phyloP scores from a whole-genome alignment of 2,888 invertebrate genomes.

The Eupeodes luniger region DNA sequence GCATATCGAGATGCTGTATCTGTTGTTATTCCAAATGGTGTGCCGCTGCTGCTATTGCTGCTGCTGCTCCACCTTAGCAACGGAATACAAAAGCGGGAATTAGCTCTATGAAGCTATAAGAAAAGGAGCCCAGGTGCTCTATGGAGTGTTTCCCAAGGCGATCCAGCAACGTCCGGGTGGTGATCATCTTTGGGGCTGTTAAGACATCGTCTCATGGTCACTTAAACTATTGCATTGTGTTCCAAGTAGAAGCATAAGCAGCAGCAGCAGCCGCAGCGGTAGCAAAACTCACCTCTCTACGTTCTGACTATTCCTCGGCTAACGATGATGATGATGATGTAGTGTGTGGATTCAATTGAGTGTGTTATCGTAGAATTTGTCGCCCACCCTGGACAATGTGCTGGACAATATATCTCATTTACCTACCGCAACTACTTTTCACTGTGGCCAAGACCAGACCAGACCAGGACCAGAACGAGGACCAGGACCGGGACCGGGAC shows the following conservation, averaged over 20 bases:
- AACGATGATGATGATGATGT: conserved; percentile 55
- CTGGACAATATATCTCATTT: conserved; percentile 68
- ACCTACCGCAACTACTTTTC: conserved; percentile 45
- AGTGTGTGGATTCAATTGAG: conserved; percentile 71
- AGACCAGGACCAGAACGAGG: neutral
- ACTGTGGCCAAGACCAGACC: neutral
- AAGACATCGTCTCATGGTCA: conserved; percentile 57
- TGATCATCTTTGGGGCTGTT: conserved; percentile 62
- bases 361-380: conserved; percentile 70
- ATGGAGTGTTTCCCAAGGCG: conserved; percentile 48
- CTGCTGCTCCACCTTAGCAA: conserved; percentile 56
- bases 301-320: neutral
- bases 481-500: conserved; percentile 3
- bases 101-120: conserved; percentile 34
- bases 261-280: neutral
- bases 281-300: neutral
- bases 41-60: conserved; percentile 32
- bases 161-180: conserved; percentile 57
- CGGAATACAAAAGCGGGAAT: conserved; percentile 70
- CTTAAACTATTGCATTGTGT: conserved; percentile 42
- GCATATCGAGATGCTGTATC: conserved; percentile 66
- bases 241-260: neutral
- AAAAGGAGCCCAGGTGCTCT: conserved; percentile 64
- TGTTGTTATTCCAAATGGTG: conserved; percentile 66
- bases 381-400: conserved; percentile 61